Evolutionary conservation across 2,113 vertebrate species (phyloP).

Genomic region (Psittacula cyanocephala): DNA sequence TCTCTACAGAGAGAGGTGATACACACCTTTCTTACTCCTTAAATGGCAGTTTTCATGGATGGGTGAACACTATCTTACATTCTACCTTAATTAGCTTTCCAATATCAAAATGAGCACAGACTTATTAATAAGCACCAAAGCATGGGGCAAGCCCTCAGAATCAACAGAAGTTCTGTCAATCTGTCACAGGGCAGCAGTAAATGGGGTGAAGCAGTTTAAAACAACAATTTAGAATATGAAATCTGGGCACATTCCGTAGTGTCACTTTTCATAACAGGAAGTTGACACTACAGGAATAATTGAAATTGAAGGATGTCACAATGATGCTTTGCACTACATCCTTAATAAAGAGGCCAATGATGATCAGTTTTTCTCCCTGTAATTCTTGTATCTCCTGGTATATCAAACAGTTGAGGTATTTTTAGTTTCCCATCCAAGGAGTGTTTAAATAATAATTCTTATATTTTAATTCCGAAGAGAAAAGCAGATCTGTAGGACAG

Average conservation of each 20-base stretch:
- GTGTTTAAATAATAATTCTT: not conserved
- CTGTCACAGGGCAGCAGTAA: not conserved
- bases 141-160: not conserved
- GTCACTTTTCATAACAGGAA: not conserved
- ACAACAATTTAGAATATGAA: not conserved
- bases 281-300: not conserved
- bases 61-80: not conserved
- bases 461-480: not conserved
- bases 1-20: not conserved
- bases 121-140: not conserved
- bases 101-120: not conserved
- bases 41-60: not conserved
- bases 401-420: not conserved
- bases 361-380: not conserved
- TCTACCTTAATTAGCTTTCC: conserved; percentile 2
- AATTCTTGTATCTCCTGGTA: not conserved
- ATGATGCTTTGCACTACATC: not conserved
- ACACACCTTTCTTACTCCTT: not conserved
- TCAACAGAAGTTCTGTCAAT: not conserved
- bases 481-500: not conserved
- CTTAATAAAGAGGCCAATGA: not conserved
- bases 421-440: not conserved
- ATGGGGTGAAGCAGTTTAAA: not conserved
- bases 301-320: not conserved
- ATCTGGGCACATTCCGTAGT: not conserved